Percentiles rank a stretch among this genome's conserved stretches.
phyloP scores from a whole-genome alignment of 2,888 invertebrate species.

The Disparrhopalites patrizii region DNA sequence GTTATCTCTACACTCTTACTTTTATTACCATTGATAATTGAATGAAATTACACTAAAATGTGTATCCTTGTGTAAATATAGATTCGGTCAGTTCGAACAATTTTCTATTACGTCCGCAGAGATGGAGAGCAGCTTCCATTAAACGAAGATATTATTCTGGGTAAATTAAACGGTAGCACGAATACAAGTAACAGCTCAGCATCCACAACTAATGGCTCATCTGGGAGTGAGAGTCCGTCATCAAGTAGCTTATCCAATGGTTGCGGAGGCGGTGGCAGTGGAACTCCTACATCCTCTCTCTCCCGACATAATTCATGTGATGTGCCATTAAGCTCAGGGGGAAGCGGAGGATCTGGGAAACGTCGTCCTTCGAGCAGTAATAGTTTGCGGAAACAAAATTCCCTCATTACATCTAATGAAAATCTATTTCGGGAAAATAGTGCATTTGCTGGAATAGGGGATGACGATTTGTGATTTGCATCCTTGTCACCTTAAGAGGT shows the following conservation, averaged over 20 bases:
- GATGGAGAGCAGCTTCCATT: conserved; percentile 44
- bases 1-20: no score
- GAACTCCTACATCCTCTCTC: conserved; percentile 47
- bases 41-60: not conserved
- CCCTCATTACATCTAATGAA: conserved; percentile 43
- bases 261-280: conserved; percentile 31
- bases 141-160: conserved; percentile 38
- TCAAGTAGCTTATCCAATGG: conserved; percentile 43
- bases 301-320: conserved; percentile 48
- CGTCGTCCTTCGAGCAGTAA: conserved; percentile 45
- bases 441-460: conserved; percentile 92
- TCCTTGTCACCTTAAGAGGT: no score
- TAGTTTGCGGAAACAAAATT: conserved; percentile 41
- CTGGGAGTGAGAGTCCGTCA: conserved; percentile 45
- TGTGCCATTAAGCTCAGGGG: conserved; percentile 38
- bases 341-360: conserved; percentile 26
- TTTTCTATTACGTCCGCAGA: conserved; percentile 43
- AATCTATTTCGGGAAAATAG: conserved; percentile 67
- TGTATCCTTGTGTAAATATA: not conserved
- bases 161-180: conserved; percentile 27
- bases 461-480: conserved; percentile 66
- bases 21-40: no score
- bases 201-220: conserved; percentile 37
- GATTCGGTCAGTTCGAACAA: conserved; percentile 42
- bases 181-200: conserved; percentile 25